phyloP scores from a whole-genome alignment of 2,113 vertebrate species.

The Callorhinus ursinus region DNA sequence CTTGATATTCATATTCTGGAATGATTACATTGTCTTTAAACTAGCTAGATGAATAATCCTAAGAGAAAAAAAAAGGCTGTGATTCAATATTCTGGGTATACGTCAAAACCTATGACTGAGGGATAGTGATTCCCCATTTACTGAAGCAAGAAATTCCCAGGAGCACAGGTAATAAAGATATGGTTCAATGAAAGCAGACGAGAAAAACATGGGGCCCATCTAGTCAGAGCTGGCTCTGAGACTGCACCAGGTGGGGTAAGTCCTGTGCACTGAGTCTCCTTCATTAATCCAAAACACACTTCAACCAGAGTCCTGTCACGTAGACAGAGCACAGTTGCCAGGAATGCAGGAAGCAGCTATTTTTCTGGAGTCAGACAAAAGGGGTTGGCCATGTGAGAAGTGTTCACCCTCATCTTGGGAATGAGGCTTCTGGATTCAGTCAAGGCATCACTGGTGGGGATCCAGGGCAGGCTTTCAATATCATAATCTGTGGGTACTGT shows the following conservation, averaged over 20 bases:
- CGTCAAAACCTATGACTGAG: not conserved
- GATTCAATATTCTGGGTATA: not conserved
- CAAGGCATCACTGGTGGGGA: not conserved
- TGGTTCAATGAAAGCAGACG: not conserved
- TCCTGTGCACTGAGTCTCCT: not conserved
- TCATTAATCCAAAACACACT: not conserved
- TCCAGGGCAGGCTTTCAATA: not conserved
- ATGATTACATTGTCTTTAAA: constrained; percentile 28
- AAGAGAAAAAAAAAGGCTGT: not conserved
- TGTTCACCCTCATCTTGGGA: not conserved
- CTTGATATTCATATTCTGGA: constrained; percentile 9
- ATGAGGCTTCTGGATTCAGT: not conserved
- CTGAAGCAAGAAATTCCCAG: not conserved
- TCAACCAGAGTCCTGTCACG: not conserved
- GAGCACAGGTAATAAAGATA: not conserved
- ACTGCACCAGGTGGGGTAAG: not conserved
- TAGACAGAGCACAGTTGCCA: not conserved
- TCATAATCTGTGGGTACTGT: not conserved
- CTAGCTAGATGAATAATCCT: not conserved
- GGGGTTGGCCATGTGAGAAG: not conserved
- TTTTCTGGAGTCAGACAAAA: not conserved
- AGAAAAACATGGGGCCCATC: not conserved
- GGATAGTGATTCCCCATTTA: not conserved
- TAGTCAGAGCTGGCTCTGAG: not conserved
- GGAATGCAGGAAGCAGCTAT: not conserved